Conservation (phyloP, 2,888 invertebrate species). For the Drosophila acutilabella region DNA sequence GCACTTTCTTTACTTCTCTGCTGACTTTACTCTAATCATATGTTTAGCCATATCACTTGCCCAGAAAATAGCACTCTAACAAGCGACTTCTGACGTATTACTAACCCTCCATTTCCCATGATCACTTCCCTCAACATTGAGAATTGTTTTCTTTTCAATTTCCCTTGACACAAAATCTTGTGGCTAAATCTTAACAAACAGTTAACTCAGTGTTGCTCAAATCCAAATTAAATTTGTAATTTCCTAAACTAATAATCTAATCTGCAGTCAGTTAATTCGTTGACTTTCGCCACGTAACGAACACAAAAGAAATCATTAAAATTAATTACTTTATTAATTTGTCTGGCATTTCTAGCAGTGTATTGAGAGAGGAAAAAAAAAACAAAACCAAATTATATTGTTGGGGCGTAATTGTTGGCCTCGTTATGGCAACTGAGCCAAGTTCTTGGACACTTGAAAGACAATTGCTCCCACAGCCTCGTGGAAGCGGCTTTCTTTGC, state of each 20-base stretch:
- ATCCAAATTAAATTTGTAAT: conserved; percentile 50
- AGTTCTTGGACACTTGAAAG: conserved; percentile 66
- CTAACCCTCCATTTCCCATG: conserved; percentile 29
- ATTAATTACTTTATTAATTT: conserved; percentile 70
- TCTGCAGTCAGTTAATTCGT: conserved; percentile 42
- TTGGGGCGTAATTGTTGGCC: conserved; percentile 79
- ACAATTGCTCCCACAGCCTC: conserved; percentile 77
- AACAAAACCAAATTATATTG: conserved; percentile 51
- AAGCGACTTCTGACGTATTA: neutral
- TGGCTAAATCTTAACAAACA: conserved; percentile 11
- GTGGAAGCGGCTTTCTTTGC: conserved; percentile 64
- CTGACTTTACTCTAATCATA: neutral
- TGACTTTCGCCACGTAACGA: conserved; percentile 57
- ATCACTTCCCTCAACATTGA: conserved; percentile 9
- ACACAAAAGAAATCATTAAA: conserved; percentile 23
- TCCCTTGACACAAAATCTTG: conserved; percentile 14
- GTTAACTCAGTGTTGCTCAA: conserved; percentile 57
- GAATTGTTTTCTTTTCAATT: conserved; percentile 13
- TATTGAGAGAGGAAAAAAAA: conserved; percentile 23
- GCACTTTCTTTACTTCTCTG: neutral
- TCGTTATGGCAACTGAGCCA: conserved; percentile 44
- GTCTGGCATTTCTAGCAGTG: conserved; percentile 58
- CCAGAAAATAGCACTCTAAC: neutral
- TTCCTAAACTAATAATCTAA: conserved; percentile 58
- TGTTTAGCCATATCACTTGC: neutral